Percentiles rank a stretch among this genome's conserved stretches.
Conservation (phyloP, 2,888 invertebrate species). For the Pandemis corylana region DNA sequence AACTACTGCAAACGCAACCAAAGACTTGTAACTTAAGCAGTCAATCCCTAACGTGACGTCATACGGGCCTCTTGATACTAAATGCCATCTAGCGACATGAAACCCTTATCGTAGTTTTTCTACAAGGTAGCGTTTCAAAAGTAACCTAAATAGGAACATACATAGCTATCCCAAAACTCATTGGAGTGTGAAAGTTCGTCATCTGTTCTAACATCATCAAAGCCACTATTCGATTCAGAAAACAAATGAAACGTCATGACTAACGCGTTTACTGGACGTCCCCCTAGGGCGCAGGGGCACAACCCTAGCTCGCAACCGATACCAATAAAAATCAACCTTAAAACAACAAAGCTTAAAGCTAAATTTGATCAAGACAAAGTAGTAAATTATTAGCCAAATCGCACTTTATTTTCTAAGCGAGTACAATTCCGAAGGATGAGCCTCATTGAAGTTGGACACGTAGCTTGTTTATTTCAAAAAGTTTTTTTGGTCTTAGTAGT, state of each 20-base stretch:
- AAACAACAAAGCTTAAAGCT: neutral
- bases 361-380: neutral
- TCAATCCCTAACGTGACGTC: too few species aligned
- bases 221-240: constrained; percentile 36
- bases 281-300: constrained; percentile 34
- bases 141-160: neutral
- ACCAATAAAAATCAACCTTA: constrained; percentile 17
- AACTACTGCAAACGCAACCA: too few species aligned
- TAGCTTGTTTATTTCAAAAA: constrained; percentile 38
- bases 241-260: constrained; percentile 43
- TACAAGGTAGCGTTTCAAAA: too few species aligned
- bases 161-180: neutral
- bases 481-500: constrained; percentile 34
- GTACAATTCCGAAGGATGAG: constrained; percentile 30
- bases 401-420: constrained; percentile 33
- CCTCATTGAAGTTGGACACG: constrained; percentile 41
- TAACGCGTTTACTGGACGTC: constrained; percentile 36
- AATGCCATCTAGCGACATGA: too few species aligned
- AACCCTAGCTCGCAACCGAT: constrained; percentile 7
- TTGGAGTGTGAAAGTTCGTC: constrained; percentile 1
- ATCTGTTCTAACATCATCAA: constrained; percentile 36
- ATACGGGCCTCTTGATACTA: too few species aligned
- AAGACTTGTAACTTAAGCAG: too few species aligned
- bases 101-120: too few species aligned
- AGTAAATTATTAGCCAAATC: constrained; percentile 31